Conservation (phyloP, 2,797 vertebrate genomes). For the Chelmon rostratus region DNA sequence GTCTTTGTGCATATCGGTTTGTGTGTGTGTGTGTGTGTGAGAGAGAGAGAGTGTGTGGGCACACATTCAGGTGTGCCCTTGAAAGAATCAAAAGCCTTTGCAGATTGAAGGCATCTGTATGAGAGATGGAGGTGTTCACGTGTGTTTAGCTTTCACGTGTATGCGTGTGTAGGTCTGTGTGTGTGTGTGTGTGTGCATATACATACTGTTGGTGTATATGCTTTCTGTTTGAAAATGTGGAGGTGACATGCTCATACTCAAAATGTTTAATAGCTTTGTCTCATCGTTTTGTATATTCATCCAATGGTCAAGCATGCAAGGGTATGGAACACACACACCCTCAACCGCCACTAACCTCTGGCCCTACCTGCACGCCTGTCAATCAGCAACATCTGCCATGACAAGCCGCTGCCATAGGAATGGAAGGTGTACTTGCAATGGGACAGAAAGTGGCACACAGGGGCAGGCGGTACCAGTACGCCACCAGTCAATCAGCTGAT, state of each 20-base stretch:
- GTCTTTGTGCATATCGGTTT: slow-evolving; percentile 65
- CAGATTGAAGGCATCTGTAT: slow-evolving; percentile 71
- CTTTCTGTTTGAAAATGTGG: neutral
- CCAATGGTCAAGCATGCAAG: neutral
- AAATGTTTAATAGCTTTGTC: neutral
- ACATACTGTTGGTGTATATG: neutral
- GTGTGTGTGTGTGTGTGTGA: slow-evolving; percentile 4
- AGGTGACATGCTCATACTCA: neutral
- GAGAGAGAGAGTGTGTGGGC: slow-evolving; percentile 22
- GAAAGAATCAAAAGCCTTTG: slow-evolving; percentile 68
- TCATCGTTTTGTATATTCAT: neutral
- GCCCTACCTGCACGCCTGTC: slow-evolving; percentile 52
- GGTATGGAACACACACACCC: neutral
- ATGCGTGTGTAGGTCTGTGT: slow-evolving; percentile 28
- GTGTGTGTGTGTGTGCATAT: slow-evolving; percentile 2
- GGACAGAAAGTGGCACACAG: slow-evolving; percentile 24
- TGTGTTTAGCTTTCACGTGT: slow-evolving; percentile 43
- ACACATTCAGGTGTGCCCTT: slow-evolving; percentile 85
- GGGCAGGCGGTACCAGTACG: slow-evolving; percentile 27
- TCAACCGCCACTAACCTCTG: slow-evolving; percentile 34
- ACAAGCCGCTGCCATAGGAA: slow-evolving; percentile 52
- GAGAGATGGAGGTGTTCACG: slow-evolving; percentile 76
- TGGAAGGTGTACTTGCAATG: slow-evolving; percentile 40
- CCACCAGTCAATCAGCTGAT: slow-evolving; percentile 80
- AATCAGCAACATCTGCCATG: slow-evolving; percentile 68